phyloP scores from a whole-genome alignment of 92 coral and sea anemone species.

The Isaurus tuberculatus region DNA sequence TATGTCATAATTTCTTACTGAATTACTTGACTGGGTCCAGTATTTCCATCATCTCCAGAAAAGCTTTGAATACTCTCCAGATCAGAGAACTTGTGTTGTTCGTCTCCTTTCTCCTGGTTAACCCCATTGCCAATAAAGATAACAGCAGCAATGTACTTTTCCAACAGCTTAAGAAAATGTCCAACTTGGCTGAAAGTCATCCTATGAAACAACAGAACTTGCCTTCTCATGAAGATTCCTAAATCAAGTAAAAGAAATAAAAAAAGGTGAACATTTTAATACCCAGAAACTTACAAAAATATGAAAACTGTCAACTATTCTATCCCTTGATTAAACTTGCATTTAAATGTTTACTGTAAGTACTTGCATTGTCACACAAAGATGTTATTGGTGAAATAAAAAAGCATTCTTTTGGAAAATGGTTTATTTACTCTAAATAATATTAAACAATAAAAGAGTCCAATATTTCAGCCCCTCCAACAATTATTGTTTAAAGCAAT shows the following conservation, averaged over 20 bases:
- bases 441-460: no score
- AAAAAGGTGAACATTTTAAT: no score
- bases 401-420: no score
- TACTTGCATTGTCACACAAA: no score
- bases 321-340: no score
- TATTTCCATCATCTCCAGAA: conserved; percentile 26
- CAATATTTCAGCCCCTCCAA: no score
- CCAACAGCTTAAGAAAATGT: conserved; percentile 72
- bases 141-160: conserved; percentile 55
- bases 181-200: conserved; percentile 94
- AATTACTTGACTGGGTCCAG: background rate
- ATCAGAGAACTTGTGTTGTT: conserved; percentile 22
- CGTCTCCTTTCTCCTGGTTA: background rate
- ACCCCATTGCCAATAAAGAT: background rate
- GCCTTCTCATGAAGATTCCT: conserved; percentile 92
- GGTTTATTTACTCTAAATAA: no score
- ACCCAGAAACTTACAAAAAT: background rate
- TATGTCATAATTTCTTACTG: background rate
- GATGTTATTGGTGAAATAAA: no score
- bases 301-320: background rate
- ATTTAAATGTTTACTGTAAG: no score
- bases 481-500: no score
- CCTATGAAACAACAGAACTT: conserved; percentile 83
- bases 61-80: conserved; percentile 14
- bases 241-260: background rate